A percentile compares a stretch with the other conserved stretches of the same genome.
phyloP scores from a whole-genome alignment of 2,113 vertebrate genomes.

The Gymnogyps californianus region DNA sequence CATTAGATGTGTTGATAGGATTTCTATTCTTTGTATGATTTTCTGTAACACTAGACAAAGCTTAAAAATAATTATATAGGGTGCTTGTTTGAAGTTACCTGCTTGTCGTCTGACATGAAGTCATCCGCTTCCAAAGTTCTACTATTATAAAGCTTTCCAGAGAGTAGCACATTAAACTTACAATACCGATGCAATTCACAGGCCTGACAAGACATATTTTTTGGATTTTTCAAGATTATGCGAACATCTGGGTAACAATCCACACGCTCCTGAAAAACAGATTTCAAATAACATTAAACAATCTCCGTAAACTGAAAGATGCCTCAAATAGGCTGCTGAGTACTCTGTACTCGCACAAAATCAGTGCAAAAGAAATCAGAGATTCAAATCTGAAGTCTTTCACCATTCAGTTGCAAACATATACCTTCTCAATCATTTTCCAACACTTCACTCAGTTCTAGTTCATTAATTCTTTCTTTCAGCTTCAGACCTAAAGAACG shows the following conservation, averaged over 20 bases:
- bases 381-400: not conserved
- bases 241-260: conserved; percentile 77
- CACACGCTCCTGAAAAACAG: conserved; percentile 77
- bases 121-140: conserved; percentile 77
- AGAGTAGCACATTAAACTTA: conserved; percentile 72
- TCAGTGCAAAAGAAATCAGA: not conserved
- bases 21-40: not conserved
- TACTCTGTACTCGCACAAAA: not conserved
- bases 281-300: not conserved
- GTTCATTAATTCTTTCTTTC: not conserved
- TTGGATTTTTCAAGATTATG: not conserved
- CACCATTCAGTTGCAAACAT: not conserved
- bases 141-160: conserved; percentile 77
- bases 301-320: not conserved
- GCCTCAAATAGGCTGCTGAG: not conserved
- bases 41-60: not conserved
- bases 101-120: conserved; percentile 82
- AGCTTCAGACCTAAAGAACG: not conserved
- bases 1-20: not conserved
- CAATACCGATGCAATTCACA: conserved; percentile 75
- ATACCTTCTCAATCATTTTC: not conserved
- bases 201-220: conserved; percentile 70
- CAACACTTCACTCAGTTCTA: not conserved
- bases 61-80: not conserved
- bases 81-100: conserved; percentile 68